A percentile compares a stretch with the other conserved stretches of the same genome.
phyloP scores from a whole-genome alignment of 2,113 vertebrate species.

The Silurus meridionalis region DNA sequence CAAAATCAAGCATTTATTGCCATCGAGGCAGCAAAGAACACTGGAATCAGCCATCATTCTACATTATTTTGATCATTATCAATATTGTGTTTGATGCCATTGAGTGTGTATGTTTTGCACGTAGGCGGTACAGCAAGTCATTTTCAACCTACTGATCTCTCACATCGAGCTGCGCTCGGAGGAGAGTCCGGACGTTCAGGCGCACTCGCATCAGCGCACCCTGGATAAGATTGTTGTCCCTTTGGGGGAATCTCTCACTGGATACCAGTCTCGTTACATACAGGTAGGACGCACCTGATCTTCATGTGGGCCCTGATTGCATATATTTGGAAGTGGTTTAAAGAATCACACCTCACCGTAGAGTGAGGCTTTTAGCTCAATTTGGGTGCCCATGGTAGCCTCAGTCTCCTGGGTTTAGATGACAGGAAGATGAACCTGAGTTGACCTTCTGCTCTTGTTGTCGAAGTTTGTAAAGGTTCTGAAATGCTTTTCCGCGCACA shows the following conservation, averaged over 20 bases:
- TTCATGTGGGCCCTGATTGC: background rate
- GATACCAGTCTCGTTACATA: conserved; percentile 80
- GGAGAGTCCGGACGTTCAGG: conserved; percentile 86
- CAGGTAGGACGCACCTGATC: conserved; percentile 70
- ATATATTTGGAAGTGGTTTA: too few relatives aligned
- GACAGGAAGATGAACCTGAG: too few relatives aligned
- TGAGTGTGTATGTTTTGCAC: background rate
- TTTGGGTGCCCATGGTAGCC: background rate
- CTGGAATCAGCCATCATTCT: background rate
- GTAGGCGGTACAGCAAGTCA: conserved; percentile 93
- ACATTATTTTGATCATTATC: background rate
- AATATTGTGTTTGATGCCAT: background rate
- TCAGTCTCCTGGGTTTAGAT: background rate
- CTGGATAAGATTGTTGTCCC: conserved; percentile 91
- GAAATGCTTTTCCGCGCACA: background rate
- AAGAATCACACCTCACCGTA: too few relatives aligned
- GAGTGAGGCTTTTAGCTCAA: too few relatives aligned
- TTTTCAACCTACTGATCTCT: conserved; percentile 90
- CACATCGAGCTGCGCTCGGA: conserved; percentile 90
- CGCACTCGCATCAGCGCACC: conserved; percentile 84
- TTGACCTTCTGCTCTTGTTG: background rate
- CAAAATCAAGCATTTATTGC: background rate
- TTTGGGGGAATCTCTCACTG: conserved; percentile 77
- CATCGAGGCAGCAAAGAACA: background rate
- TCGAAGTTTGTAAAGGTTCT: background rate